Evolutionary conservation across 2,113 vertebrate species (phyloP).

Genomic region (Benthochromis sp.): DNA sequence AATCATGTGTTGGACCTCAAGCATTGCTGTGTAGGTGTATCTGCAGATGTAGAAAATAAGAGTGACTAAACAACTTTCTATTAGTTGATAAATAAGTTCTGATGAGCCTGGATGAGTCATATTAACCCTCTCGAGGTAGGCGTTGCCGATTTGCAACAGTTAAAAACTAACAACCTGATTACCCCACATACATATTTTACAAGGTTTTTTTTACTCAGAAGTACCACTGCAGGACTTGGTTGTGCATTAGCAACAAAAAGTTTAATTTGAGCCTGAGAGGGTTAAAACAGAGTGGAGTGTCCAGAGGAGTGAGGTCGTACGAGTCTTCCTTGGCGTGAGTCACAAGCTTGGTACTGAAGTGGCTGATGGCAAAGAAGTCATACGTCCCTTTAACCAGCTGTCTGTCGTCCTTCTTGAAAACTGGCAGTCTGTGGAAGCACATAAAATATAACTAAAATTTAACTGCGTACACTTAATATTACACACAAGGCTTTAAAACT

Average conservation of each 20-base stretch:
- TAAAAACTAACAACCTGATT: too few species aligned
- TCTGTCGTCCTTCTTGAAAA: conserved; percentile 82
- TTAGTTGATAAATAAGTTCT: background rate
- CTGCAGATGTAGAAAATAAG: conserved; percentile 30
- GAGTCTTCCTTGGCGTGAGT: conserved; percentile 82
- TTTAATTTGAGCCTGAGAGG: too few species aligned
- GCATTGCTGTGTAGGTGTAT: conserved; percentile 74
- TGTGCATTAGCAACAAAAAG: too few species aligned
- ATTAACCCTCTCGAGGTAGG: background rate
- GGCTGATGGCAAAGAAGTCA: conserved; percentile 92
- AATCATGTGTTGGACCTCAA: conserved; percentile 84
- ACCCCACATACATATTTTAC: too few species aligned
- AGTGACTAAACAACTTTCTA: background rate
- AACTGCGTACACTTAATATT: background rate
- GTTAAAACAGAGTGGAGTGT: background rate
- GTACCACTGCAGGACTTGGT: too few species aligned
- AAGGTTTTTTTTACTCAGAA: too few species aligned
- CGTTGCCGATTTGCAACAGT: too few species aligned
- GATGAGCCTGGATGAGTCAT: background rate
- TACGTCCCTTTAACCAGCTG: conserved; percentile 81
- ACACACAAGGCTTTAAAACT: background rate
- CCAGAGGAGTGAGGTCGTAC: conserved; percentile 20
- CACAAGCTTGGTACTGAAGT: conserved; percentile 88
- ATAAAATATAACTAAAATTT: background rate
- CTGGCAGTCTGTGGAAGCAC: conserved; percentile 69